A percentile compares a stretch with the other conserved stretches of the same genome.
phyloP scores from a whole-genome alignment of 2,797 vertebrate species.

The Pangasius djambal region DNA sequence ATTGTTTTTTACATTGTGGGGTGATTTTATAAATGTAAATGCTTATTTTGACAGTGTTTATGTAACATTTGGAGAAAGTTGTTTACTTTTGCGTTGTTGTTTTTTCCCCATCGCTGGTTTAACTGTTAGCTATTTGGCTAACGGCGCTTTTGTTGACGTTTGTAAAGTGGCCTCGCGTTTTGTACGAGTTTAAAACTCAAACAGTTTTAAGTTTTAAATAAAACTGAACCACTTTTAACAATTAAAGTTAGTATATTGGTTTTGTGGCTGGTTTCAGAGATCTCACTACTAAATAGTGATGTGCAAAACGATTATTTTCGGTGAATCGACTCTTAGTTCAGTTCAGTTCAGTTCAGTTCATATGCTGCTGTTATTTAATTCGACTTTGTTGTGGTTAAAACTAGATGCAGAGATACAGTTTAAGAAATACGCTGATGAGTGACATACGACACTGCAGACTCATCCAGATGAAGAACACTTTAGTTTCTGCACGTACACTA shows the following conservation, averaged over 20 bases:
- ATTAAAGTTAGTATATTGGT: background rate
- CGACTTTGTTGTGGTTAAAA: background rate
- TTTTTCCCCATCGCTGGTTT: background rate
- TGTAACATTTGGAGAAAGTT: background rate
- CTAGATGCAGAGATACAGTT: background rate
- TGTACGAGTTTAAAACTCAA: background rate
- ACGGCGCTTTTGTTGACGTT: background rate
- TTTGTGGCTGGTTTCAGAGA: background rate
- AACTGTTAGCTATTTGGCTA: constrained; percentile 9
- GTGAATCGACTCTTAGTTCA: background rate
- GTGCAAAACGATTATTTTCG: background rate
- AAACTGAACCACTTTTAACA: background rate
- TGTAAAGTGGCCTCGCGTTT: background rate
- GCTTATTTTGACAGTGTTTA: background rate
- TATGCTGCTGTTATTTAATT: background rate
- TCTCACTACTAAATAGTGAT: background rate
- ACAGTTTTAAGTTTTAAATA: background rate
- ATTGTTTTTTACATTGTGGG: background rate
- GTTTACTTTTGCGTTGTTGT: background rate
- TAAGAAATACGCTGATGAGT: background rate
- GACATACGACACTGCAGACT: background rate
- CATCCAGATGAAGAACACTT: background rate
- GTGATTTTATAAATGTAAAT: background rate
- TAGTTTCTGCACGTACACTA: background rate
- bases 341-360: no score